These are phyloP conservation scores for Eledona agricola DNA, from an alignment of 2,888 invertebrate genomes.

Conservation along the genomic window DNA sequence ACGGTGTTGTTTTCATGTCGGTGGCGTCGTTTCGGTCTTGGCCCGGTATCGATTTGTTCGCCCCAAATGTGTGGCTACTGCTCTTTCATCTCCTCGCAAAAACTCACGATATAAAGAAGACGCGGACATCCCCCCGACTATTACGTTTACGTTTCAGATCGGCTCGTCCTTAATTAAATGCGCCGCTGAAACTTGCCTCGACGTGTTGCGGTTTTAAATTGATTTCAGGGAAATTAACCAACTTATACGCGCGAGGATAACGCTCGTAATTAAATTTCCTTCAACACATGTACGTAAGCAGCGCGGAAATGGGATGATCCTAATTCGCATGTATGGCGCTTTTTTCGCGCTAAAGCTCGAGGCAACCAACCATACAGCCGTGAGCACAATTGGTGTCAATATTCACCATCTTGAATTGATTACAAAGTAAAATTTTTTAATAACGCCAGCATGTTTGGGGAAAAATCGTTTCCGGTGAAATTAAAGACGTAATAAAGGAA, in stretches of 20 bases:
- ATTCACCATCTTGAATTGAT: too few relatives aligned
- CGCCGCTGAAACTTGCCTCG: neutral
- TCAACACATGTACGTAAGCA: slow-evolving; percentile 21
- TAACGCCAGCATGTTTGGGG: too few relatives aligned
- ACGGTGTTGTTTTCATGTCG: slow-evolving; percentile 25
- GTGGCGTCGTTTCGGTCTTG: slow-evolving; percentile 12
- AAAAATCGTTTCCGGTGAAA: too few relatives aligned
- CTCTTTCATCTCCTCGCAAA: slow-evolving; percentile 13
- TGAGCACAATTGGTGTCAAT: too few relatives aligned
- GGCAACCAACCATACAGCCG: too few relatives aligned
- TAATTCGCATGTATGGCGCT: too few relatives aligned
- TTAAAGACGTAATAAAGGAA: too few relatives aligned
- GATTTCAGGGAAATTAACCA: slow-evolving; percentile 18
- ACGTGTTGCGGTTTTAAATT: slow-evolving; percentile 5
- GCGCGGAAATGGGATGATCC: too few relatives aligned
- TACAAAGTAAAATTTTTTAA: too few relatives aligned
- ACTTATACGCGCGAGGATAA: slow-evolving; percentile 18
- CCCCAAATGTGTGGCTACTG: slow-evolving; percentile 20
- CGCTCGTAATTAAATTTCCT: slow-evolving; percentile 27
- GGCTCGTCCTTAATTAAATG: slow-evolving; percentile 2
- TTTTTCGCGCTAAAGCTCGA: too few relatives aligned
- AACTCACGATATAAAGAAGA: too few relatives aligned
- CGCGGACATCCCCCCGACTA: slow-evolving; percentile 6
- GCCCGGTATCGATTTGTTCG: slow-evolving; percentile 21
- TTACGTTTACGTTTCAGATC: slow-evolving; percentile 19